Conservation (phyloP, 37 sponge, comb jelly and placozoan genomes). For the Amphimedon queenslandica region DNA sequence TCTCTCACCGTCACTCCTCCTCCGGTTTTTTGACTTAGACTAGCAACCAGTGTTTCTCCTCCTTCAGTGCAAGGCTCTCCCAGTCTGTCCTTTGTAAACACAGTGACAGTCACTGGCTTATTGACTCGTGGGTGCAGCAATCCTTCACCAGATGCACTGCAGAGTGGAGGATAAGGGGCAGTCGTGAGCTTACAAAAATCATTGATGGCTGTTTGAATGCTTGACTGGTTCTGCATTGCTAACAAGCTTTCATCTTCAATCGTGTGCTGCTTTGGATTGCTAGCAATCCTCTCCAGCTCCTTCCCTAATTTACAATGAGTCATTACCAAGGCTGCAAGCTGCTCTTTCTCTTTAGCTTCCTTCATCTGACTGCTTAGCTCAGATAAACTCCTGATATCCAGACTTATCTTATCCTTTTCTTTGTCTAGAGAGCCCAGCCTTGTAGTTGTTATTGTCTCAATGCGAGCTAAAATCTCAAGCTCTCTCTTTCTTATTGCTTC, state of each 20-base stretch:
- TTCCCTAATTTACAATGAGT: background rate
- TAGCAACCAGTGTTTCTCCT: conserved; percentile 57
- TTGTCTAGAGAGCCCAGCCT: conserved; percentile 42
- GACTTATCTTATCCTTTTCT: conserved; percentile 31
- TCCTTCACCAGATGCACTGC: conserved; percentile 75
- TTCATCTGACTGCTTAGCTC: conserved; percentile 19
- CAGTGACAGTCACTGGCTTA: conserved; percentile 46
- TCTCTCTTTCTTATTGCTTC: conserved; percentile 41
- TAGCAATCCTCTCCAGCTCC: background rate
- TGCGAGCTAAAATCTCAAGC: conserved; percentile 48
- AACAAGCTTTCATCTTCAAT: conserved; percentile 72
- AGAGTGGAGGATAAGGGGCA: conserved; percentile 74
- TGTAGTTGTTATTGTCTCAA: conserved; percentile 49
- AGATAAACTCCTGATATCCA: conserved; percentile 12
- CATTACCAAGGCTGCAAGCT: conserved; percentile 18
- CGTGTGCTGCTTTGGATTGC: conserved; percentile 2
- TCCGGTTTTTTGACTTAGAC: conserved; percentile 16
- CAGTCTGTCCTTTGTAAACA: conserved; percentile 61
- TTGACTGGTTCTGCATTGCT: conserved; percentile 29
- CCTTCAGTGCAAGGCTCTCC: conserved; percentile 67
- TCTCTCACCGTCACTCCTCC: conserved; percentile 22
- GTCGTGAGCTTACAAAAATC: conserved; percentile 59
- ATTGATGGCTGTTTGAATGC: conserved; percentile 33
- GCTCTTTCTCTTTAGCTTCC: conserved; percentile 22
- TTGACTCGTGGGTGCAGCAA: conserved; percentile 58